Conservation (phyloP, 2,797 vertebrate genomes). For the Notolepis coatsorum region DNA sequence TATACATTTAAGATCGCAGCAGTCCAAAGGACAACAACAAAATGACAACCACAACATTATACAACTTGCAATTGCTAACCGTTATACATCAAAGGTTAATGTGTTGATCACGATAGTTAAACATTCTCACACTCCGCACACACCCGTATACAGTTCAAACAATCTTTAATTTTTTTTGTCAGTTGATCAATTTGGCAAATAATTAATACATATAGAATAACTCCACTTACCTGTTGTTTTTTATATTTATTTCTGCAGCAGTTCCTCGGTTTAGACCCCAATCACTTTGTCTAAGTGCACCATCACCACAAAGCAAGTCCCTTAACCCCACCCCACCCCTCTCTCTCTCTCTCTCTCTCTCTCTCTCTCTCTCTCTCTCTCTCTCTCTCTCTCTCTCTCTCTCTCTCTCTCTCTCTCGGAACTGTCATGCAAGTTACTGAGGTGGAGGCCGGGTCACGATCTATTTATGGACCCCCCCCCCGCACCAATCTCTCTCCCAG, state of each 20-base stretch:
- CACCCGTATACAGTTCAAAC: conserved; percentile 52
- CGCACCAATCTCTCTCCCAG: conserved; percentile 56
- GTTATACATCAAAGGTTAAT: conserved; percentile 23
- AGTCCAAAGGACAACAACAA: conserved; percentile 12
- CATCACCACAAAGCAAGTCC: conserved; percentile 39
- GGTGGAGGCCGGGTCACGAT: conserved; percentile 92
- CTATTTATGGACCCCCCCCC: conserved; percentile 83
- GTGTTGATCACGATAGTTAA: conserved; percentile 41
- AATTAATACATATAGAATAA: conserved; percentile 38
- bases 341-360: neutral
- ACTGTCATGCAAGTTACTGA: conserved; percentile 90
- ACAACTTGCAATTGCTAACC: conserved; percentile 10
- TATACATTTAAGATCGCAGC: conserved; percentile 12
- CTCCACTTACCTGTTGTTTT: conserved; percentile 67
- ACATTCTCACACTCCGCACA: conserved; percentile 40
- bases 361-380: conserved; percentile 1
- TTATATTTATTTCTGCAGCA: conserved; percentile 49
- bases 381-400: no score
- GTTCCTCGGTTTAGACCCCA: conserved; percentile 29
- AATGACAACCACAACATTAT: conserved; percentile 28
- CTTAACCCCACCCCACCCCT: neutral
- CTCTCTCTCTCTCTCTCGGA: conserved; percentile 80
- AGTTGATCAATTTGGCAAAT: conserved; percentile 20
- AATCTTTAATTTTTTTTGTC: conserved; percentile 50
- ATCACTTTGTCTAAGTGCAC: conserved; percentile 51